phyloP scores from a whole-genome alignment of 2,888 invertebrate species.

The Lithosia quadra region DNA sequence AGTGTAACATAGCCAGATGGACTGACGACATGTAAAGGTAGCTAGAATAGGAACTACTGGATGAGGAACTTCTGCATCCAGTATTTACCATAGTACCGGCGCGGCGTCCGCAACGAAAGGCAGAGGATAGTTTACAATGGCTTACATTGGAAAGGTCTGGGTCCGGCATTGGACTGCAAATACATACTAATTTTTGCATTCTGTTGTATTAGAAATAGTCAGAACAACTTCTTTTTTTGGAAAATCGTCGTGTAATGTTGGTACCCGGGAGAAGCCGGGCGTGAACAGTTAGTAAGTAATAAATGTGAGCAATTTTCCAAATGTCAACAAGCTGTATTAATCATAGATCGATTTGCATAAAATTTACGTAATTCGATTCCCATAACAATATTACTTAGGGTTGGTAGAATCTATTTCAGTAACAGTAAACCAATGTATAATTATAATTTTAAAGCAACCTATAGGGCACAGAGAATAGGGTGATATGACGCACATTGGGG shows the following conservation, averaged over 20 bases:
- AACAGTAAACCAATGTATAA: background rate
- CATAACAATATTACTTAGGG: conserved; percentile 42
- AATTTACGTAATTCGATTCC: conserved; percentile 37
- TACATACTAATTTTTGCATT: background rate
- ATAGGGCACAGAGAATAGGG: no score
- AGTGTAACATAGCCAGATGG: no score
- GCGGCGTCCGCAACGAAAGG: no score
- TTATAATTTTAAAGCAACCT: background rate
- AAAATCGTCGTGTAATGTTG: background rate
- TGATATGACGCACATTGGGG: no score
- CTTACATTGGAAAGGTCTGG: background rate
- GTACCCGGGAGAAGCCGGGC: background rate
- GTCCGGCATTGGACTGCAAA: background rate
- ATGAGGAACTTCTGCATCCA: no score
- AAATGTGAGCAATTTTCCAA: conserved; percentile 20
- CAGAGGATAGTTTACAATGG: background rate
- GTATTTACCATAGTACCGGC: no score
- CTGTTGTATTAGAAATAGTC: no score
- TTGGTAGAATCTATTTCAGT: conserved; percentile 15
- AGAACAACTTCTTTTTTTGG: background rate
- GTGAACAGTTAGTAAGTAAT: background rate
- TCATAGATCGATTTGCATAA: conserved; percentile 38
- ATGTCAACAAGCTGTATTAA: conserved; percentile 35
- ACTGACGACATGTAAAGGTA: no score
- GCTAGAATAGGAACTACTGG: no score